A percentile compares a stretch with the other conserved stretches of the same genome.
Evolutionary conservation across 2,888 invertebrate species (phyloP).

Genomic region (Brenthis hecate): DNA sequence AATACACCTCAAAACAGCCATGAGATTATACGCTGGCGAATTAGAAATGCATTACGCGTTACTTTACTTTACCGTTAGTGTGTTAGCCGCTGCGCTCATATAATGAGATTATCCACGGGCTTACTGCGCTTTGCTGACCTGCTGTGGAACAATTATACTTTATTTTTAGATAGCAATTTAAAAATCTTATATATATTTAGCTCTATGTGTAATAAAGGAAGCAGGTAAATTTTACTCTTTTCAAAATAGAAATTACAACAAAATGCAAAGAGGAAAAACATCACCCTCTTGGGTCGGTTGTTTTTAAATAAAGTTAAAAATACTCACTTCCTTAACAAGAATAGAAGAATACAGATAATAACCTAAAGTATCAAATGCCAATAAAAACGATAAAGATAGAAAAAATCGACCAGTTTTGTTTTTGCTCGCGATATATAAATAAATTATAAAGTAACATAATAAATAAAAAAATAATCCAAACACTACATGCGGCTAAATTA

Average conservation of each 20-base stretch:
- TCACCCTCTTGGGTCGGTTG: too few species aligned
- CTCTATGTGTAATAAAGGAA: too few species aligned
- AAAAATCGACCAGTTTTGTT: too few species aligned
- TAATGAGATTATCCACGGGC: conserved; percentile 13
- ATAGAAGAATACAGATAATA: too few species aligned
- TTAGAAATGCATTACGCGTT: conserved; percentile 23
- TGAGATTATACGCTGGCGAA: neutral
- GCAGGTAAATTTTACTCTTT: too few species aligned
- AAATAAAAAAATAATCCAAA: conserved; percentile 5
- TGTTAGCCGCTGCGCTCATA: conserved; percentile 5
- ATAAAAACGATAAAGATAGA: too few species aligned
- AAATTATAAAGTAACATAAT: neutral
- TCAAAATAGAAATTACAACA: too few species aligned
- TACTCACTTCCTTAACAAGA: too few species aligned
- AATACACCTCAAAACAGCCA: neutral
- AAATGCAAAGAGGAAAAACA: too few species aligned
- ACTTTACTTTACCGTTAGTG: conserved; percentile 1
- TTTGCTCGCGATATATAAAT: neutral
- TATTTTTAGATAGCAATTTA: neutral
- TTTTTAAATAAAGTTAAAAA: too few species aligned
- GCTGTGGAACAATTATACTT: neutral
- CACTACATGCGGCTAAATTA: conserved; percentile 2
- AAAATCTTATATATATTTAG: neutral
- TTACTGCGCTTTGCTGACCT: conserved; percentile 9
- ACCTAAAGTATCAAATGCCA: too few species aligned